A percentile compares a stretch with the other conserved stretches of the same genome.
These are phyloP conservation scores for Centropristis striata DNA, from an alignment of 2,113 vertebrate species.

Conservation along the genomic window DNA sequence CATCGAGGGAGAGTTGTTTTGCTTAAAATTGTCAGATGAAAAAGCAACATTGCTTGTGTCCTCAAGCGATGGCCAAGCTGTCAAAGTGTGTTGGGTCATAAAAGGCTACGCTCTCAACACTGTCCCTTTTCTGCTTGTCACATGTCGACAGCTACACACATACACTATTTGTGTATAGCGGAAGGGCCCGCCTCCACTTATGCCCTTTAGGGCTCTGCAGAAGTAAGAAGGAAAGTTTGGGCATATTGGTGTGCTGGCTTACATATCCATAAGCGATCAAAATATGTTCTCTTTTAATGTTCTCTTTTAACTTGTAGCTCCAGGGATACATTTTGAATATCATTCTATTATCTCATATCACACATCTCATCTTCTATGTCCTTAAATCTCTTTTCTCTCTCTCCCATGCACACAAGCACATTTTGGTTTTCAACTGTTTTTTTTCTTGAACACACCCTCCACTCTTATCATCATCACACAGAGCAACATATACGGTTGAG, in stretches of 20 bases:
- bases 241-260: constrained; percentile 66
- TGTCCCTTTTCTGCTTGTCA: constrained; percentile 86
- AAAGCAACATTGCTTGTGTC: constrained; percentile 80
- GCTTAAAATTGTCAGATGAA: constrained; percentile 80
- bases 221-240: constrained; percentile 68
- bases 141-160: constrained; percentile 77
- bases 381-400: constrained; percentile 67
- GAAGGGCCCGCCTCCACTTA: constrained; percentile 65
- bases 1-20: constrained; percentile 69
- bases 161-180: constrained; percentile 71
- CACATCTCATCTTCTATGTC: constrained; percentile 77
- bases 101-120: constrained; percentile 83
- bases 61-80: constrained; percentile 84
- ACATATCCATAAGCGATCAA: constrained; percentile 78
- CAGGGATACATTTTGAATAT: constrained; percentile 76
- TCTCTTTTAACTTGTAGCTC: constrained; percentile 73
- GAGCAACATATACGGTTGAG: constrained; percentile 55
- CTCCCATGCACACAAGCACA: constrained; percentile 30
- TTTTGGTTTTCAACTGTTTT: constrained; percentile 52
- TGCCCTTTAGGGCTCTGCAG: constrained; percentile 54
- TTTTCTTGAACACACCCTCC: constrained; percentile 52
- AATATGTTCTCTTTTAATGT: constrained; percentile 78
- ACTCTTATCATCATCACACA: constrained; percentile 53
- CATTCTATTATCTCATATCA: constrained; percentile 79
- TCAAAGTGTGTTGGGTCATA: constrained; percentile 86